Evolutionary conservation across 2,888 invertebrate species (phyloP), one percentile per base, ranked within the genome.

Genomic region (Folsomia candida): DNA sequence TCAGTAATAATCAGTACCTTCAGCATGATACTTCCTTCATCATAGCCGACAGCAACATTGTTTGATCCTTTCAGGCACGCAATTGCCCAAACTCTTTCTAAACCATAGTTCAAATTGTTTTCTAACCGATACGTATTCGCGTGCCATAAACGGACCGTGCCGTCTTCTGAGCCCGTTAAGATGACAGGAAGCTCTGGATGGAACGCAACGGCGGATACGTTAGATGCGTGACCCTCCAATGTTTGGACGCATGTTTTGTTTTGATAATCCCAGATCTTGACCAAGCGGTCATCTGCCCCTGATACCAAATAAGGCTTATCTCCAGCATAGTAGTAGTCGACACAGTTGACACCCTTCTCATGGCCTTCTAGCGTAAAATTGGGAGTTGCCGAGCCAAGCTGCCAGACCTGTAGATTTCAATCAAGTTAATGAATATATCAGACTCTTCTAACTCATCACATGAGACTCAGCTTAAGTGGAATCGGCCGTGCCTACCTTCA

Each of bases 241-340:
- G 98, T 98, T 83, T 99, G 98, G 0, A 99, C 98, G 83, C 98
- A 99, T 0, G 97, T 97, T 86, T 99, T 99, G 84, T 98, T 99
- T 84, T 99, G 94, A 83, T 99, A 99, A 83, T 99, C 99, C 99
- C 99, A 99, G 81, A 99, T 99, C 85, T 98, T 99, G 4, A 98
- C 97, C 59, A 93, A 87, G 67, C 95, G 89, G 84, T 99, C 99
- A 83, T 99, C 99, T 28, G 98, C 98, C 1, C 99, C 99, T 65
- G 98, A 98, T 82, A 97, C 98, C 67, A 99, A 86, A 83, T 99
- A 99, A 0, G 99, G 99, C 81, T 99, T 99, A 82, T 99, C 99
- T 3, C 97, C 98, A 6, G 97, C 98, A 82, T 97, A 93, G 83
- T 99, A 99, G 82, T 99, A 99, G 84, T 99, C 98, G 0, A 99